Evolutionary conservation across 2,113 vertebrate species (phyloP), one percentile per base, ranked within the genome.

Genomic region (Ammodytes marinus): DNA sequence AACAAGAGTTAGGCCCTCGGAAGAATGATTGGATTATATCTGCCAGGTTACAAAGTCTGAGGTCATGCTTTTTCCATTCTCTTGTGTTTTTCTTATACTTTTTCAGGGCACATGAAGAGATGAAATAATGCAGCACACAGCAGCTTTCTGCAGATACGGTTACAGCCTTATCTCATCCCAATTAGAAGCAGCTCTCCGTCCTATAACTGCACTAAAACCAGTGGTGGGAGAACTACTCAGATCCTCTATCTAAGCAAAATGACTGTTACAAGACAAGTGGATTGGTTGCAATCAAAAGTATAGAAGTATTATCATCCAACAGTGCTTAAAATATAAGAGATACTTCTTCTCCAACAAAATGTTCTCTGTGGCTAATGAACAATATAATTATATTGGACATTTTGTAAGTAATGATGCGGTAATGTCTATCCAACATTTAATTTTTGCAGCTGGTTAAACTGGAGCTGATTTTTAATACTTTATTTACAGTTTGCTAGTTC

Each of bases 1-100:
- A 89, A 81, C 84, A 78, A 54, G 39, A 86, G 88, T 87, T 85
- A 61, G 83, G 73, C 87, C 88, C 85, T 82, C 77, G 53, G 81
- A 80, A 86, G 87, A 91, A 86, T 88, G 85, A 91, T 86, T 90
- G 88, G 88, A 93, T 93, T 93, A 91, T 88, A 86, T 92, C 88
- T 92, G 92, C 88, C 86, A 89, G 85, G 80, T 92, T 94, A 79
- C 84, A 75, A 65, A 86, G 88, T 86, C 91, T 94, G 93, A 94
- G 90, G 49, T 95, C 93, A 93, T 94, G 49, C 74, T 88, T 91
- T 92, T 92, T 91, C 86, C 89, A 86, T 77, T 83, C 86, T 89
- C 71, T 86, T 81, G 85, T 81, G 86, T 88, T 89, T 86, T 86
- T 91, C 80, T 91, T 85, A 84, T 89, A 77, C 86, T 86, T 89